Evolutionary conservation across 1,140 invertebrate genomes (phyloP), one percentile per base, ranked within the genome.

Genomic region (Musca domestica): DNA sequence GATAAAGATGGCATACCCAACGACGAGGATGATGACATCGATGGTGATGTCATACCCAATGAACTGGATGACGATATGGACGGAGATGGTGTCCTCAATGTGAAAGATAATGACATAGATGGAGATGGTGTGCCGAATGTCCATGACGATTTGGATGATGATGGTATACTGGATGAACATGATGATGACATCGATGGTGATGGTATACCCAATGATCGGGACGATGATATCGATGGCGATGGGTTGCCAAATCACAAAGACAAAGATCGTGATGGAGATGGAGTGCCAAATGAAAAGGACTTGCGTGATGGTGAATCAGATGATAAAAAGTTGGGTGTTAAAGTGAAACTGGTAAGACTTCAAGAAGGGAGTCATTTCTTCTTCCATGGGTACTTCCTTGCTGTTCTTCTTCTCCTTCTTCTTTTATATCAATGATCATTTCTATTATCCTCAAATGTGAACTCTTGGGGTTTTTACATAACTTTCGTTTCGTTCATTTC

Each of bases 211-310:
- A 76, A 76, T 0, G 20, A 17, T 0, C 71, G 78, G 12, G 83
- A 81, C 67, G 2, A 80, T 17, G 68, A 71, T 41, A 82, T 78
- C 6, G 83, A 81, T 67, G 7, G 82, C n/a, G 63, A 67, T 65
- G 85, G 85, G 69, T 74, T 78, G 63, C 72, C 75, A 63, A 77
- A 80, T 74, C 74, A 74, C 67, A 74, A 77, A 69, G 74, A 80
- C 72, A 74, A 30, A 72, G 78, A 80, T 63, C 73, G 76, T 34
- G 82, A 84, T 73, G 83, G 83, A 71, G 81, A 82, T 74, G 81
- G 77, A 70, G 76, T 80, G 66, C 76, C 77, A 27, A 78, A 78
- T 72, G 74, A 76, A 41, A 71, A 77, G 67, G 76, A 78, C 64
- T 78, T 15, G 76, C 77, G 76, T 56, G 76, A 78, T 69, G 76